phyloP scores from a whole-genome alignment of 2,888 invertebrate genomes.

The Serrognathus titanus region DNA sequence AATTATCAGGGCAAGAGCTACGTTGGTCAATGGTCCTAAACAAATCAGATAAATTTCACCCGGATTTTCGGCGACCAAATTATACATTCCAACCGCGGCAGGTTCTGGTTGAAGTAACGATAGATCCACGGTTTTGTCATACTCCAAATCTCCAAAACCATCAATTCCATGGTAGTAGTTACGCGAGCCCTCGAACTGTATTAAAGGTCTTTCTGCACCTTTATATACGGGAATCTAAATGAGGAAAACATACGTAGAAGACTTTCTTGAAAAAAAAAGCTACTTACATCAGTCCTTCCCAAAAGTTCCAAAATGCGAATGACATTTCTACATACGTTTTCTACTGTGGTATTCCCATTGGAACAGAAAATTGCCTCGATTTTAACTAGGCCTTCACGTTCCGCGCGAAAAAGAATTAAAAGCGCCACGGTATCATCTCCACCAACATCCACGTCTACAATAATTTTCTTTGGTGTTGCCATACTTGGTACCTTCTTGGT shows the following conservation, averaged over 20 bases:
- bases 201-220: conserved; percentile 56
- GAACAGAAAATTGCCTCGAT: conserved; percentile 70
- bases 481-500: background rate
- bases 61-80: conserved; percentile 40
- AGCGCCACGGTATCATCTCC: conserved; percentile 62
- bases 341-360: conserved; percentile 66
- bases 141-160: conserved; percentile 64
- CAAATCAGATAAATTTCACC: conserved; percentile 59
- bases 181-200: conserved; percentile 40
- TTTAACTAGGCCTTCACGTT: conserved; percentile 46
- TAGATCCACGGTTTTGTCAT: conserved; percentile 27
- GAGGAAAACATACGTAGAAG: background rate
- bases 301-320: conserved; percentile 60
- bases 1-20: conserved; percentile 69
- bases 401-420: conserved; percentile 54
- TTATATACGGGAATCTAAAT: conserved; percentile 67
- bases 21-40: conserved; percentile 75
- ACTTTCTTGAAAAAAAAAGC: background rate
- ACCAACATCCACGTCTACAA: conserved; percentile 61
- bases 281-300: conserved; percentile 58
- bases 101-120: conserved; percentile 29
- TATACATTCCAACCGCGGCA: conserved; percentile 60
- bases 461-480: conserved; percentile 29
- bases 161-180: conserved; percentile 63
- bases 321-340: conserved; percentile 66